Conservation (phyloP, 2,797 vertebrate species). For the Macropus fuliginosus region DNA sequence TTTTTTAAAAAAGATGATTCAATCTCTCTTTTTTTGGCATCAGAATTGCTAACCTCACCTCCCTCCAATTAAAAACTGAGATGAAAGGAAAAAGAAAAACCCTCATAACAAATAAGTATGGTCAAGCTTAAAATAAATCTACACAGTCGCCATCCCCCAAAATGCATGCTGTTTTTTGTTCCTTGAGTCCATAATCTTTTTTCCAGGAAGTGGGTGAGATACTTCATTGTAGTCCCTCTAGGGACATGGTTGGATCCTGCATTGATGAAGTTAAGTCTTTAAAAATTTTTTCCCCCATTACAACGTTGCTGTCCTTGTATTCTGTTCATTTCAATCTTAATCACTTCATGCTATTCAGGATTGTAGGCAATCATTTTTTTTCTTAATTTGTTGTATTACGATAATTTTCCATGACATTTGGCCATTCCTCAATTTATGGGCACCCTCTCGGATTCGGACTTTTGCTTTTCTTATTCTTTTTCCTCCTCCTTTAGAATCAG, state of each 20-base stretch:
- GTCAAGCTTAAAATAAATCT: not conserved
- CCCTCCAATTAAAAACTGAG: not conserved
- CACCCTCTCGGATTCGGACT: not conserved
- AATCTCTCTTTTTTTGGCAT: not conserved
- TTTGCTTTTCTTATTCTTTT: not conserved
- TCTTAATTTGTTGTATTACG: not conserved
- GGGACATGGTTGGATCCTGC: not conserved
- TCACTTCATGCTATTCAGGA: not conserved
- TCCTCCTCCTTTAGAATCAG: not conserved
- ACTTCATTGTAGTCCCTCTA: not conserved
- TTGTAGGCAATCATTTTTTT: not conserved
- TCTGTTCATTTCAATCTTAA: not conserved
- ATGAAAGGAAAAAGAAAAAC: not conserved
- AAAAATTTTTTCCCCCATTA: not conserved
- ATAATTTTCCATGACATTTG: not conserved
- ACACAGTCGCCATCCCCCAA: not conserved
- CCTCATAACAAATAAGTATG: not conserved
- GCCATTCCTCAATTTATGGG: not conserved
- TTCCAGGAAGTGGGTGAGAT: not conserved
- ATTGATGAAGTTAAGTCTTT: not conserved
- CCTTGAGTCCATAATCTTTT: not conserved
- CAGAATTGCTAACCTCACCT: not conserved
- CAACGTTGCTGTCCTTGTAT: not conserved
- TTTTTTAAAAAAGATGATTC: not conserved
- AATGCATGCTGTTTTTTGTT: not conserved